phyloP scores from a whole-genome alignment of 2,113 vertebrate species.

The Boleophthalmus pectinirostris region DNA sequence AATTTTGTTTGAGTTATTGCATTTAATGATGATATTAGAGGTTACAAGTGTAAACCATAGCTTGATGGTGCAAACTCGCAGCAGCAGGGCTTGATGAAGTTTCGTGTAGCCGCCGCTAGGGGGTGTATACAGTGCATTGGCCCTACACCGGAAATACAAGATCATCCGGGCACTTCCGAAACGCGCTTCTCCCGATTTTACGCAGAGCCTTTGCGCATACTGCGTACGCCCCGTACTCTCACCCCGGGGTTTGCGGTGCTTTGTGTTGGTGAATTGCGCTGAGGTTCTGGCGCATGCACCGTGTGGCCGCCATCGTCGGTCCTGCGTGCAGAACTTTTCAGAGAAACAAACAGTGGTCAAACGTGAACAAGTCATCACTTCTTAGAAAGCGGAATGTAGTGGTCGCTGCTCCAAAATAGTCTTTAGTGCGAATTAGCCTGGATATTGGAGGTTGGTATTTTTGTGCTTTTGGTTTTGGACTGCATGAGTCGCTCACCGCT shows the following conservation, averaged over 20 bases:
- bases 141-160: constrained; percentile 10
- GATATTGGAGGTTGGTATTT: constrained; percentile 24
- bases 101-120: background rate
- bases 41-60: background rate
- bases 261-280: constrained; percentile 22
- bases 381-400: constrained; percentile 41
- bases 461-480: background rate
- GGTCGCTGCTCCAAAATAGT: background rate
- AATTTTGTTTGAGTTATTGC: no score
- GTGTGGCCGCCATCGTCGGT: constrained; percentile 46
- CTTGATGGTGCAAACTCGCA: background rate
- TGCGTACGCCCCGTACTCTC: rapidly evolving
- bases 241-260: constrained; percentile 10
- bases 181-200: constrained; percentile 20
- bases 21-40: no score
- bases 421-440: background rate
- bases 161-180: constrained; percentile 49
- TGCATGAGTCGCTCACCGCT: constrained; percentile 9
- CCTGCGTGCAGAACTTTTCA: constrained; percentile 33
- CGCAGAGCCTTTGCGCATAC: constrained; percentile 44
- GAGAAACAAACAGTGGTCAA: constrained; percentile 18
- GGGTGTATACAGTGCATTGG: constrained; percentile 7
- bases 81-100: background rate
- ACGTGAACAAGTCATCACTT: constrained; percentile 3
- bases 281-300: constrained; percentile 21